phyloP scores from a whole-genome alignment of 2,888 invertebrate genomes.

The Pristionchus japonicus region DNA sequence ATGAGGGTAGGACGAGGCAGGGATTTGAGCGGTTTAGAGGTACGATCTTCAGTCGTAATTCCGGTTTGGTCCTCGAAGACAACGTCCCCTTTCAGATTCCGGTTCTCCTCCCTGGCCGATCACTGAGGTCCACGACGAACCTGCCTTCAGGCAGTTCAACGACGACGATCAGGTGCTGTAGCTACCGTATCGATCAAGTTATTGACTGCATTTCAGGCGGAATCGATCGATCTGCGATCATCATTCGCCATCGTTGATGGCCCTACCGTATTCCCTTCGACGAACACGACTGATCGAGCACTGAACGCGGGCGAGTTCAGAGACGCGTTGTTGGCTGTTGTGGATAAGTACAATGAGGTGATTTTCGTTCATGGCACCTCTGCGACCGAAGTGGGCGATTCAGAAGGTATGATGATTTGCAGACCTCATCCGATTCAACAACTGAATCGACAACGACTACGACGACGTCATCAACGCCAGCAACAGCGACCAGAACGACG shows the following conservation, averaged over 20 bases:
- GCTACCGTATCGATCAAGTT: not conserved
- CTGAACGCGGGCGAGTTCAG: not conserved
- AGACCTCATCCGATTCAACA: not conserved
- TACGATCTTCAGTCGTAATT: not conserved
- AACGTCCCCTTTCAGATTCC: not conserved
- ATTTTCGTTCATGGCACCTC: not conserved
- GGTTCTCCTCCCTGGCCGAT: not conserved
- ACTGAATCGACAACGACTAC: not conserved
- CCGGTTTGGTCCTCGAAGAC: not conserved
- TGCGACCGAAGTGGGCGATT: too few species aligned
- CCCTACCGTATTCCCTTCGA: not conserved
- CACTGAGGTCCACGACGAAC: not conserved
- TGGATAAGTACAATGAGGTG: constrained; percentile 17
- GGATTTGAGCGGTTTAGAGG: not conserved
- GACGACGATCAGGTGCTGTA: not conserved
- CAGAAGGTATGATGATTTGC: too few species aligned
- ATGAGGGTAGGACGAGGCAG: not conserved
- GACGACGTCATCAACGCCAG: not conserved
- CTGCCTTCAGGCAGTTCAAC: not conserved
- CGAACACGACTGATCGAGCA: not conserved
- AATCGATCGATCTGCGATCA: not conserved
- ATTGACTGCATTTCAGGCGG: not conserved
- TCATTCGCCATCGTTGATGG: not conserved
- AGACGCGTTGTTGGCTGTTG: not conserved
- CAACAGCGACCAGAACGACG: not conserved